Evolutionary conservation across 1,140 invertebrate species (phyloP).

Genomic region (Bombus soroeensis): DNA sequence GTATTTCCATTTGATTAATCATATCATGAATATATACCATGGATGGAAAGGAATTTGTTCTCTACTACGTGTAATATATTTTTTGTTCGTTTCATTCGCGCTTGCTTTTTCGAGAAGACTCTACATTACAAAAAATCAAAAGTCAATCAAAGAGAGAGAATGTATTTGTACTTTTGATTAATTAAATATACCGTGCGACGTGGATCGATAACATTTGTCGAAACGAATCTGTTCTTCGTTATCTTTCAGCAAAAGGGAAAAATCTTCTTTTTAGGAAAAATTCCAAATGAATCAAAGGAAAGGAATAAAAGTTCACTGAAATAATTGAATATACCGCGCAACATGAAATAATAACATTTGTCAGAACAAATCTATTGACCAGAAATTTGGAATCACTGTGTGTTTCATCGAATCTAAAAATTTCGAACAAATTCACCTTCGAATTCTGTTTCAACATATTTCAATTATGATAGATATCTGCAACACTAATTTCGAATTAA

Average conservation of each 20-base stretch:
- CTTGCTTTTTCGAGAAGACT: too few relatives aligned
- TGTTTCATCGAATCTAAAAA: too few relatives aligned
- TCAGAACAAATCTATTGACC: neutral
- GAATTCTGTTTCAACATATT: neutral
- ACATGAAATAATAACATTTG: neutral
- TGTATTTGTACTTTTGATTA: neutral
- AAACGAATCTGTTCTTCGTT: neutral
- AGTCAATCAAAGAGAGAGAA: neutral
- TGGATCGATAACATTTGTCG: neutral
- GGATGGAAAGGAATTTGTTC: neutral
- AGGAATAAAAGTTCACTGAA: too few relatives aligned
- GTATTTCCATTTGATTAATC: conserved; percentile 13
- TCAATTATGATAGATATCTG: too few relatives aligned
- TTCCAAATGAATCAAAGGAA: neutral
- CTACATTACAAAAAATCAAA: neutral
- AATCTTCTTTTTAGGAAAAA: neutral
- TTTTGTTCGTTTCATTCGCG: neutral
- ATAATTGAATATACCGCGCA: conserved; percentile 10
- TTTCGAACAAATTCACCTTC: neutral
- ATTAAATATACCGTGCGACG: neutral
- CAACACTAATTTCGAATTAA: too few relatives aligned
- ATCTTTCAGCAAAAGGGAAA: too few relatives aligned
- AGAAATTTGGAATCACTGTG: neutral
- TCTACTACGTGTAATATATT: neutral
- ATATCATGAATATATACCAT: neutral